phyloP scores from a whole-genome alignment of 1,140 invertebrate genomes.

The Penaeus vannamei region DNA sequence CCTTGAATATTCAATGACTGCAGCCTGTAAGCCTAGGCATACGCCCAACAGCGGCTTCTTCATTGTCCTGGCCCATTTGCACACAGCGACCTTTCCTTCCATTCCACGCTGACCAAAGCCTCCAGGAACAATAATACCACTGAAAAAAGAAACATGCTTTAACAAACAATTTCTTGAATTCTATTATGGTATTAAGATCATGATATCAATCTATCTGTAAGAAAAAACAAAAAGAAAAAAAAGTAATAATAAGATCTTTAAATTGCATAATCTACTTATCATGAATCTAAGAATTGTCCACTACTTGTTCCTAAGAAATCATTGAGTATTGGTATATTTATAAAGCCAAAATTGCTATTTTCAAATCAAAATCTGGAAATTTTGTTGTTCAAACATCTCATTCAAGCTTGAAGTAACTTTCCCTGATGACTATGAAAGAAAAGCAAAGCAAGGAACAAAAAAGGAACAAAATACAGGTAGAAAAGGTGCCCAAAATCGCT shows the following conservation, averaged over 20 bases:
- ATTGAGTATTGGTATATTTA: too few species aligned
- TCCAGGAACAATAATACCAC: slow-evolving; percentile 94
- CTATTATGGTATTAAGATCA: background rate
- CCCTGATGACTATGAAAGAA: background rate
- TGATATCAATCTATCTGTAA: too few species aligned
- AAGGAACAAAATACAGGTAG: background rate
- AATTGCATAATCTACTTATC: too few species aligned
- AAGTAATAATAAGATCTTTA: too few species aligned
- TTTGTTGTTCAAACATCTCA: too few species aligned
- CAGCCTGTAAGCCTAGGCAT: slow-evolving; percentile 96
- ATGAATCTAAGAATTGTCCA: too few species aligned
- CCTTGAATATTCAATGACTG: slow-evolving; percentile 96
- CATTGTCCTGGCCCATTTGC: slow-evolving; percentile 91
- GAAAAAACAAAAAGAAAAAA: too few species aligned
- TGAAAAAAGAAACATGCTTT: slow-evolving; percentile 3
- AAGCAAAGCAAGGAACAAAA: background rate
- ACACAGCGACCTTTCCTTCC: slow-evolving; percentile 96
- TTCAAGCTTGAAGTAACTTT: too few species aligned
- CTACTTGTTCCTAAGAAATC: too few species aligned
- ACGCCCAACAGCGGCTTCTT: slow-evolving; percentile 95
- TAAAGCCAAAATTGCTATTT: too few species aligned
- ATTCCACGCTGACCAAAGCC: slow-evolving; percentile 97
- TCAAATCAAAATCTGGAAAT: too few species aligned
- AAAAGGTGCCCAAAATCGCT: too few species aligned
- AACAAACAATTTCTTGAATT: background rate